Conservation (phyloP, 2,797 vertebrate genomes). For the Manis crassicaudata region DNA sequence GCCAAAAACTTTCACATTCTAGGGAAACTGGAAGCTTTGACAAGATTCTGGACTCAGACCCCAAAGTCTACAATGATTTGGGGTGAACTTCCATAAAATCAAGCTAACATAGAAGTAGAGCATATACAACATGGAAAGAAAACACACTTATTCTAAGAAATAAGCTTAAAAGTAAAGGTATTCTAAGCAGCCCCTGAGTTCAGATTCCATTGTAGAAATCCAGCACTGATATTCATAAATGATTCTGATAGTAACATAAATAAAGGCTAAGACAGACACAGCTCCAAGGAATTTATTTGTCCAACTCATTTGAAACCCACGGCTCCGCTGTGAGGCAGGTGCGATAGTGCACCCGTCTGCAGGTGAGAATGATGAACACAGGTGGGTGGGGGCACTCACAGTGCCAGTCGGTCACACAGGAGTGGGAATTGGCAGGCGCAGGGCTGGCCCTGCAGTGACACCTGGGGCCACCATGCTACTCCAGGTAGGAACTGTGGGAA, state of each 20-base stretch:
- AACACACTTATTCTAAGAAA: background rate
- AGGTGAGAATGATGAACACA: accelerated
- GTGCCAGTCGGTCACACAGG: background rate
- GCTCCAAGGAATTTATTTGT: background rate
- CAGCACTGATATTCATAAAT: accelerated
- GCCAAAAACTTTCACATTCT: slow-evolving; percentile 17
- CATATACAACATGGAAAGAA: background rate
- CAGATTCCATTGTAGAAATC: background rate
- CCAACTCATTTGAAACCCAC: background rate
- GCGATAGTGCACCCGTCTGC: no score
- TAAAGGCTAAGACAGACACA: background rate
- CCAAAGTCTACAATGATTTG: background rate
- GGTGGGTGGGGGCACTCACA: accelerated
- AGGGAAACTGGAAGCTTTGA: background rate
- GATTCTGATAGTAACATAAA: background rate
- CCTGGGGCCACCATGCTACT: background rate
- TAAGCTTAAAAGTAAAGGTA: background rate
- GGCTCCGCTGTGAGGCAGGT: background rate
- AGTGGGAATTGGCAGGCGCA: background rate
- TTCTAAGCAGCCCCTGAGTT: background rate
- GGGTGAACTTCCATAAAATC: background rate
- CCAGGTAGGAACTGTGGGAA: background rate
- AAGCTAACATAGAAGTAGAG: background rate
- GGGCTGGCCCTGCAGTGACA: background rate
- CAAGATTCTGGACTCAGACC: background rate